Conservation (phyloP, 2,888 invertebrate genomes). For the Nesidiocoris tenuis region DNA sequence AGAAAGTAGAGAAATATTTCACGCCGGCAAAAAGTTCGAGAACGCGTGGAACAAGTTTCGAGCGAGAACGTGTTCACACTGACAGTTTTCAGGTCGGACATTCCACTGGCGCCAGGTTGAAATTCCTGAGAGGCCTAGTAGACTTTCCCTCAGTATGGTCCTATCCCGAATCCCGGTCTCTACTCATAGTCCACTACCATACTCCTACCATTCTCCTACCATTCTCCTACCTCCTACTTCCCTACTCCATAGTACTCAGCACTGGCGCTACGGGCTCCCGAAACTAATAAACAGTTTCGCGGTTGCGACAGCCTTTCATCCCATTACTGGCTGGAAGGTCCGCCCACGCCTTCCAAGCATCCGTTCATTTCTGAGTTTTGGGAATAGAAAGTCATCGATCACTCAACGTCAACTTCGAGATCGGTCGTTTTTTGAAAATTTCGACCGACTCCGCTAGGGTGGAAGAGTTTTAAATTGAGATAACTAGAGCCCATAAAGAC, state of each 20-base stretch:
- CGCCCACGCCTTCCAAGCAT: neutral
- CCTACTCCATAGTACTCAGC: too few species aligned
- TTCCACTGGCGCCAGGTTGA: neutral
- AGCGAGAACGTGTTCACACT: neutral
- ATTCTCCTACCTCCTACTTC: too few species aligned
- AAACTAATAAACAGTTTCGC: slow-evolving; percentile 29
- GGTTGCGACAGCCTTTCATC: slow-evolving; percentile 20
- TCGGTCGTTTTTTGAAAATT: too few species aligned
- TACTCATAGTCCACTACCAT: too few species aligned
- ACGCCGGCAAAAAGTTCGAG: neutral
- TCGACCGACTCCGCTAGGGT: too few species aligned
- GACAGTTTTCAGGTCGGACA: neutral
- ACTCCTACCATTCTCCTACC: too few species aligned
- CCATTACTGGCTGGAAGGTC: neutral
- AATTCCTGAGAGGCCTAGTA: neutral
- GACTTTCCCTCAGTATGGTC: neutral
- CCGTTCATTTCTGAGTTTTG: neutral
- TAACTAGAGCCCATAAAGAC: too few species aligned
- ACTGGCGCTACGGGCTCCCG: neutral
- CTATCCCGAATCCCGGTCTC: too few species aligned
- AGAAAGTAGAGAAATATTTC: neutral
- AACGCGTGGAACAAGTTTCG: neutral
- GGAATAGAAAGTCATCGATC: neutral
- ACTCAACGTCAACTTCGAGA: neutral
- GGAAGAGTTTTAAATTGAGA: too few species aligned